These are phyloP conservation scores for Diplosoma virens DNA, from an alignment of 23 tunicate genomes.

Conservation along the genomic window DNA sequence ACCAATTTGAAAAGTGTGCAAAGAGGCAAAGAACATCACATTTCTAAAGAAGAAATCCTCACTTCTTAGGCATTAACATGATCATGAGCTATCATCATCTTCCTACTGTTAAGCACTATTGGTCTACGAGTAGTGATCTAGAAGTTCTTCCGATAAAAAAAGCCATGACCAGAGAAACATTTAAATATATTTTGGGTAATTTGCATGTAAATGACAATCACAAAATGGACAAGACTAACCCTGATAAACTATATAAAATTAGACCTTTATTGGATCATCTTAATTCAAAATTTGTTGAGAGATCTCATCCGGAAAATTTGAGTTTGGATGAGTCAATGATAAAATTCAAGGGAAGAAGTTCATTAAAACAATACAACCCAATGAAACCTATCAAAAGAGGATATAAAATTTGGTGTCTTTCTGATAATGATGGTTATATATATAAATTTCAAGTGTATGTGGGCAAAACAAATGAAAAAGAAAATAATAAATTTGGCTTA, in stretches of 20 bases:
- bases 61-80: conserved; percentile 13
- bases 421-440: conserved; percentile 6
- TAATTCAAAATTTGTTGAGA: neutral
- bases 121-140: neutral
- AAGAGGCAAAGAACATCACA: neutral
- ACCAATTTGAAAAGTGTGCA: conserved; percentile 3
- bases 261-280: neutral
- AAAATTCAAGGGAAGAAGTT: conserved; percentile 9
- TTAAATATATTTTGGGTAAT: neutral
- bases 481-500: conserved; percentile 8
- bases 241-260: conserved; percentile 10
- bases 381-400: conserved; percentile 29
- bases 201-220: conserved; percentile 5
- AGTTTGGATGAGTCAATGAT: conserved; percentile 21
- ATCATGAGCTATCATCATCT: conserved; percentile 9
- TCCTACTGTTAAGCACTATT: conserved; percentile 6
- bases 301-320: neutral
- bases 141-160: neutral
- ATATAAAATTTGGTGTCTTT: conserved; percentile 12
- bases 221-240: neutral
- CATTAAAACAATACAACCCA: conserved; percentile 21
- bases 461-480: neutral
- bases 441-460: conserved; percentile 1
- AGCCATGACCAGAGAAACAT: conserved; percentile 11
- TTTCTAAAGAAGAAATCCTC: neutral